Conservation (phyloP, 2,797 vertebrate species). For the Enteromius radiatus region DNA sequence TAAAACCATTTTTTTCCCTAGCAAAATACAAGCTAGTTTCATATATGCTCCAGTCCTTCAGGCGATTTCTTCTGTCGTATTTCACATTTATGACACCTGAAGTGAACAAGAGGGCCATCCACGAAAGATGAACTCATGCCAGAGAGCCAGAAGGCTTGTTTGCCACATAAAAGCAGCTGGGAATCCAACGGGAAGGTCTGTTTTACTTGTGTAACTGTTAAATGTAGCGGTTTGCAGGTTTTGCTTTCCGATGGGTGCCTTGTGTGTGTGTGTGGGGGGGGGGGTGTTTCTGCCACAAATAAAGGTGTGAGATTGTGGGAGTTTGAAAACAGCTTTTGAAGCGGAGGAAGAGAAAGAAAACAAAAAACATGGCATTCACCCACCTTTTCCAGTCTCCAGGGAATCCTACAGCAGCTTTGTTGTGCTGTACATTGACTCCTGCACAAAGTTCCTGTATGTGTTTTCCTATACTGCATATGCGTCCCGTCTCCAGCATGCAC, state of each 20-base stretch:
- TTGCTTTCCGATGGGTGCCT: slow-evolving; percentile 20
- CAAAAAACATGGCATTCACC: slow-evolving; percentile 43
- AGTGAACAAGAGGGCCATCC: not conserved
- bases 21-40: not conserved
- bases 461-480: slow-evolving; percentile 12
- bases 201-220: slow-evolving; percentile 43
- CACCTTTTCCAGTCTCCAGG: slow-evolving; percentile 30
- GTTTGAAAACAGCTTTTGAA: slow-evolving; percentile 43
- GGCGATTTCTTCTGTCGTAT: not conserved
- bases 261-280: slow-evolving; percentile 23
- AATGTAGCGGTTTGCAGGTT: slow-evolving; percentile 27
- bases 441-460: slow-evolving; percentile 19
- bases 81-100: slow-evolving; percentile 29
- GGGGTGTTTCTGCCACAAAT: slow-evolving; percentile 36
- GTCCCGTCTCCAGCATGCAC: not conserved
- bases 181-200: slow-evolving; percentile 33
- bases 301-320: slow-evolving; percentile 50
- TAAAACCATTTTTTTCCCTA: not conserved
- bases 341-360: slow-evolving; percentile 33
- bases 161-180: slow-evolving; percentile 36
- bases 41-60: not conserved
- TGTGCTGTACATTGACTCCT: slow-evolving; percentile 8
- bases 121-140: not conserved
- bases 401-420: slow-evolving; percentile 21
- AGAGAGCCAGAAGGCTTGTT: slow-evolving; percentile 36